These are phyloP conservation scores for Peromyscus aztecus DNA, from an alignment of 2,797 vertebrate species.

Conservation along the genomic window DNA sequence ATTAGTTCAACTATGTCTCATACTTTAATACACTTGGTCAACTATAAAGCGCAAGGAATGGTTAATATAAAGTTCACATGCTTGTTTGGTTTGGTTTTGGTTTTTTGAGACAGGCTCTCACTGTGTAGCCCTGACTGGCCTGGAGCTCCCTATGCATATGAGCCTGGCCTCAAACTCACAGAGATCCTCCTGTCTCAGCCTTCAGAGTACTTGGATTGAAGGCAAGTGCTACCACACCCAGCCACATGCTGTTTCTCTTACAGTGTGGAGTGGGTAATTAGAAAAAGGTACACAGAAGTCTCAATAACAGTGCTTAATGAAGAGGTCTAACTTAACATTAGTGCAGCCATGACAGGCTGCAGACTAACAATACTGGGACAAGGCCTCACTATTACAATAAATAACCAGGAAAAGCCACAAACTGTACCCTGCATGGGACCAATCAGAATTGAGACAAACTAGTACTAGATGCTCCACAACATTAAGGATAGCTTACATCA, in stretches of 20 bases:
- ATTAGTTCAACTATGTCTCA: not conserved
- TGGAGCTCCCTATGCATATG: not conserved
- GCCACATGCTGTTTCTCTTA: not conserved
- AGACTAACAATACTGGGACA: too few species aligned
- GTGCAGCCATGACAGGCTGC: too few species aligned
- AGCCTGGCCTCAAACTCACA: not conserved
- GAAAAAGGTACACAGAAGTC: not conserved
- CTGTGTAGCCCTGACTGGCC: not conserved
- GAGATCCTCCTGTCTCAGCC: not conserved
- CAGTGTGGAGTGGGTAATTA: not conserved
- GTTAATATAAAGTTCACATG: slow-evolving; percentile 37
- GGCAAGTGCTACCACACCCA: too few species aligned
- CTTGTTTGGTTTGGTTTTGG: not conserved
- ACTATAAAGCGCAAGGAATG: slow-evolving; percentile 38
- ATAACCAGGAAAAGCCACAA: too few species aligned
- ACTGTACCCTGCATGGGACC: too few species aligned
- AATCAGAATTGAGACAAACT: too few species aligned
- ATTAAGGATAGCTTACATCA: too few species aligned
- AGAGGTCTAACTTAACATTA: too few species aligned
- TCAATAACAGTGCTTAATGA: not conserved
- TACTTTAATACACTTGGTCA: not conserved
- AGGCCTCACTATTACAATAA: too few species aligned
- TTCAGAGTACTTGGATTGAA: not conserved
- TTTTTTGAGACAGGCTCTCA: not conserved
- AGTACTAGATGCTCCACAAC: too few species aligned